These are phyloP conservation scores for Apolygus lucorum DNA, from an alignment of 1,140 invertebrate genomes.

Conservation along the genomic window DNA sequence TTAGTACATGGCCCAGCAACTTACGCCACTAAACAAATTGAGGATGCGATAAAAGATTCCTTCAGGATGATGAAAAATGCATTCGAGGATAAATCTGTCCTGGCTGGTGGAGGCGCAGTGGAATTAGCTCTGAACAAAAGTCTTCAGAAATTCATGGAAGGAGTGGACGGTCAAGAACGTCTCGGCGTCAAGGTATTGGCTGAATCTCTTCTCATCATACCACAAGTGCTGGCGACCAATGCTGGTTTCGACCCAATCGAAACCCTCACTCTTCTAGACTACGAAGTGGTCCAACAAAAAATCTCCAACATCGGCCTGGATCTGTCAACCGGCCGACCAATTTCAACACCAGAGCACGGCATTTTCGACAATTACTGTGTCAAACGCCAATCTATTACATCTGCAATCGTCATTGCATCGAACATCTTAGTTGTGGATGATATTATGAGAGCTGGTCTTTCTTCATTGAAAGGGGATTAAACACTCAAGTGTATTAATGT, in stretches of 20 bases:
- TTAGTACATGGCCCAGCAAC: slow-evolving; percentile 95
- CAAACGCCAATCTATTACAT: slow-evolving; percentile 95
- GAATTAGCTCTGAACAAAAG: slow-evolving; percentile 18
- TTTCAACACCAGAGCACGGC: slow-evolving; percentile 74
- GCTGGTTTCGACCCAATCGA: slow-evolving; percentile 93
- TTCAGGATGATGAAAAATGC: slow-evolving; percentile 93
- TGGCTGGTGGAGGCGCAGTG: slow-evolving; percentile 24
- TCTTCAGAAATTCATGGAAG: slow-evolving; percentile 11
- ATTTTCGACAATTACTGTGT: slow-evolving; percentile 96
- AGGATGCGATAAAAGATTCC: slow-evolving; percentile 95
- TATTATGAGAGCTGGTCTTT: slow-evolving; percentile 98
- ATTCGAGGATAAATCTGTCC: slow-evolving; percentile 62
- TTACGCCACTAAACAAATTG: slow-evolving; percentile 87
- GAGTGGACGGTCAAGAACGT: slow-evolving; percentile 39
- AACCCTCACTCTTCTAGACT: slow-evolving; percentile 87
- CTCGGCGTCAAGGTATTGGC: slow-evolving; percentile 93
- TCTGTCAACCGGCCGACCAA: slow-evolving; percentile 75
- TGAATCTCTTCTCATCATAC: slow-evolving; percentile 90
- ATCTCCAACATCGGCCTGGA: slow-evolving; percentile 57
- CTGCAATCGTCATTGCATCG: slow-evolving; percentile 90
- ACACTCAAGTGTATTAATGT: no score
- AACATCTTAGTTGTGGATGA: slow-evolving; percentile 97
- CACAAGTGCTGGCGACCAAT: slow-evolving; percentile 89
- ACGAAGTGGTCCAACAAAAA: slow-evolving; percentile 59
- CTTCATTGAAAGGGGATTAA: slow-evolving; percentile 68